Evolutionary conservation across 2,888 invertebrate species (phyloP).

Genomic region (Lordiphosa fenestrarum): DNA sequence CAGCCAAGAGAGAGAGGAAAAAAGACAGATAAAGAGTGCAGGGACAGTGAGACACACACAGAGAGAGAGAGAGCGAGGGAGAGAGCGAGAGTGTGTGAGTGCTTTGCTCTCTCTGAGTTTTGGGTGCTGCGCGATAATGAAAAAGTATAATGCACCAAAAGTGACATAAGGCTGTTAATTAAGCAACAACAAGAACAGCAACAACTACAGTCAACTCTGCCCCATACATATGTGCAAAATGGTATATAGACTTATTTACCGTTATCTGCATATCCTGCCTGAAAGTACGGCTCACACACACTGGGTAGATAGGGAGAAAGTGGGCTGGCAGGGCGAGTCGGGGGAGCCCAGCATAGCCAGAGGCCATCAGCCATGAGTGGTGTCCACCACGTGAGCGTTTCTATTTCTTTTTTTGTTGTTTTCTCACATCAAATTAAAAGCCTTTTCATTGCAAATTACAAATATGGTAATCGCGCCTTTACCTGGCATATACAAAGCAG

Average conservation of each 20-base stretch:
- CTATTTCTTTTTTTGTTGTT: slow-evolving; percentile 14
- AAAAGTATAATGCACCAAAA: slow-evolving; percentile 71
- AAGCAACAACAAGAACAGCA: slow-evolving; percentile 54
- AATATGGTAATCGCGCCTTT: slow-evolving; percentile 51
- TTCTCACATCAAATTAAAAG: slow-evolving; percentile 60
- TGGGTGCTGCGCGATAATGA: slow-evolving; percentile 65
- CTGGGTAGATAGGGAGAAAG: no score
- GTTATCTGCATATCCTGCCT: slow-evolving; percentile 66
- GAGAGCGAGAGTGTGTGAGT: slow-evolving; percentile 15
- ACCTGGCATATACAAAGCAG: slow-evolving; percentile 7
- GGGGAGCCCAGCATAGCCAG: slow-evolving; percentile 15
- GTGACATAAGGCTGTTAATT: slow-evolving; percentile 75
- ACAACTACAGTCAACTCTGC: slow-evolving; percentile 44
- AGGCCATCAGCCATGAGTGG: slow-evolving; percentile 12
- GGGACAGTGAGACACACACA: slow-evolving; percentile 6
- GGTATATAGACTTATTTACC: slow-evolving; percentile 54
- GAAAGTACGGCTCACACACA: background rate
- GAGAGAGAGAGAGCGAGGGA: slow-evolving; percentile 24
- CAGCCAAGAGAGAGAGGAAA: slow-evolving; percentile 29
- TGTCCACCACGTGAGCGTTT: slow-evolving; percentile 18
- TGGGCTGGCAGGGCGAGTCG: no score
- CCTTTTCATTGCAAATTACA: slow-evolving; percentile 64
- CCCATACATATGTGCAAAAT: slow-evolving; percentile 14
- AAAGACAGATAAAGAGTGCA: slow-evolving; percentile 29
- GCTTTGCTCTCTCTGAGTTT: slow-evolving; percentile 33